Percentiles rank a stretch among this genome's conserved stretches.
Conservation (phyloP, 2,797 vertebrate genomes). For the Gallinago solitaria region DNA sequence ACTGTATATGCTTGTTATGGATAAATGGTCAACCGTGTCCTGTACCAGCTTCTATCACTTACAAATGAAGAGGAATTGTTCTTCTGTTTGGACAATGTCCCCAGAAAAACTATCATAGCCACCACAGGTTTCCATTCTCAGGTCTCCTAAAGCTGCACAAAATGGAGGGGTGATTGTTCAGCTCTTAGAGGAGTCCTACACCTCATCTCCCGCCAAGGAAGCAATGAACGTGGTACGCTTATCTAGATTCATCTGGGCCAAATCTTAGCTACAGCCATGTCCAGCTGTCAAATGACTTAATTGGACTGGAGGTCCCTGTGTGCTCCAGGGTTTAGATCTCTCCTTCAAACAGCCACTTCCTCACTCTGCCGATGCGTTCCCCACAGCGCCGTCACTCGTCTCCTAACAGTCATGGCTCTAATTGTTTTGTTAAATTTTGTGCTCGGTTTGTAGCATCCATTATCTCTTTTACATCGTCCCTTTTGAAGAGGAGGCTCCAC, state of each 20-base stretch:
- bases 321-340: neutral
- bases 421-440: conserved; percentile 28
- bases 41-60: neutral
- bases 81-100: neutral
- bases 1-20: neutral
- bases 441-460: neutral
- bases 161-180: neutral
- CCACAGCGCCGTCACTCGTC: neutral
- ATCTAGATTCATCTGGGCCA: neutral
- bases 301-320: neutral
- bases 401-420: neutral
- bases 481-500: conserved; percentile 12
- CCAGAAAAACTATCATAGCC: neutral
- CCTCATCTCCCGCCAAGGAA: neutral
- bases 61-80: neutral
- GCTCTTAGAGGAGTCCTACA: neutral
- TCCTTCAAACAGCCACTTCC: neutral
- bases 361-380: fast-evolving
- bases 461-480: neutral
- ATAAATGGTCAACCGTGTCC: neutral
- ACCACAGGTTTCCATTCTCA: neutral
- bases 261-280: neutral
- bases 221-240: neutral
- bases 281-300: neutral
- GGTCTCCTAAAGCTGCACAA: neutral